Base-by-base conservation (phyloP, 1,140 invertebrate genomes). In the Camponotus floridanus region DNA sequence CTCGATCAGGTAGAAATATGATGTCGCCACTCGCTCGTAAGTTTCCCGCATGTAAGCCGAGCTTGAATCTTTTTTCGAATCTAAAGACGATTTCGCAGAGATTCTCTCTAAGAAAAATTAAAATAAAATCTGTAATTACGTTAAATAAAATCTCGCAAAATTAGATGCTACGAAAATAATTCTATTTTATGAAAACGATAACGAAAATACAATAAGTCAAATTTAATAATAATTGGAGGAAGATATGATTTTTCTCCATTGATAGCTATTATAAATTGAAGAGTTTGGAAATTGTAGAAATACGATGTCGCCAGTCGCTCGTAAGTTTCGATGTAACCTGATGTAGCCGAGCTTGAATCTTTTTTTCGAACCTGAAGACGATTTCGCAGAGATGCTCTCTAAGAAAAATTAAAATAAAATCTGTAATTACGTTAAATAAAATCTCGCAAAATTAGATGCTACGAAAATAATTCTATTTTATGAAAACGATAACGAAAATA, bases 391-490 rank as follows among this genome's bases (percentile, higher is more conserved):
- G 31, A 31, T 45, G 33, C 15, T 1, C 31, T 51, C 15, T 48
- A 51, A 78, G 61, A 36, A 3, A 21, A 65, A 78, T 51, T 18
- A 18, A 36, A 1, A 73, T 8, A 31, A 21, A 55, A 70, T 21
- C 2, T 26, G n/a, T 3, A 26, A 15, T 68, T 65, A 39, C 21
- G n/a, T n/a, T 68, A 13, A 42, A 31, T 13, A 31, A 31, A n/a
- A 80, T 70, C 39, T 70, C 13, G n/a, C 6, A 18, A 55, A 33
- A 33, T 45, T 79, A 5, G 9, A 45, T 65, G 7, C 3, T 6
- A 67, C 18, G 7, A 79, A 68, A 68, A 68, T 39, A 5, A 55
- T 61, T 59, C 33, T 15, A 73, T 48, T 21, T 59, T 21, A 21
- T n/a, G 5, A n/a, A 26, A 26, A 26, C 4, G 9, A 57, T 70